Conservation (phyloP, 2,888 invertebrate genomes). For the Scrobipalpa costella region DNA sequence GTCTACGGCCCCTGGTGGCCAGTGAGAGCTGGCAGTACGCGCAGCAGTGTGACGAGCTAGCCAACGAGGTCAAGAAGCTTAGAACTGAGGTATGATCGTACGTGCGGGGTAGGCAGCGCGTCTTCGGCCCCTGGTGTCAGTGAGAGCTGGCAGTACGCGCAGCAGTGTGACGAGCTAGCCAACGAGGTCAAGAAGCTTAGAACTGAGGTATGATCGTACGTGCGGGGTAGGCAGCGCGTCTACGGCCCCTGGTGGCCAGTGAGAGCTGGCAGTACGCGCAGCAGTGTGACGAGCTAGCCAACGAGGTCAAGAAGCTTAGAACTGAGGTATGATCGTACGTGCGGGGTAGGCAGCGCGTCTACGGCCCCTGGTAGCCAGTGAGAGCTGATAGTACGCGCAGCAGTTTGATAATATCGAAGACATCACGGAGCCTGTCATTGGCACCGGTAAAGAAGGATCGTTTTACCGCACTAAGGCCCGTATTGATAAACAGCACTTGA, state of each 20-base stretch:
- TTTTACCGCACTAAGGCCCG: too few species aligned
- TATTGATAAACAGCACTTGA: too few species aligned
- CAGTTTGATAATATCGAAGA: too few species aligned
- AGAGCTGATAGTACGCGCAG: constrained; percentile 96
- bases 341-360: too few species aligned
- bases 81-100: constrained; percentile 90
- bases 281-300: constrained; percentile 93
- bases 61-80: constrained; percentile 92
- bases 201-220: constrained; percentile 89
- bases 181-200: constrained; percentile 93
- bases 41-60: constrained; percentile 95
- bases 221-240: too few species aligned
- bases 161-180: constrained; percentile 94
- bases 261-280: constrained; percentile 97
- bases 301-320: constrained; percentile 93
- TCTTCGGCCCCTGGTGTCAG: too few species aligned
- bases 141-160: constrained; percentile 95
- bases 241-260: too few species aligned
- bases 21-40: constrained; percentile 97
- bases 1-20: too few species aligned
- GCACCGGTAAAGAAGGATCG: too few species aligned
- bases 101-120: too few species aligned
- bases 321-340: constrained; percentile 91
- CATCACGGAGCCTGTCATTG: too few species aligned
- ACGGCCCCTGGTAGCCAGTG: too few species aligned